Conservation (phyloP, 2,888 invertebrate species). For the Dromius quadrimaculatus region DNA sequence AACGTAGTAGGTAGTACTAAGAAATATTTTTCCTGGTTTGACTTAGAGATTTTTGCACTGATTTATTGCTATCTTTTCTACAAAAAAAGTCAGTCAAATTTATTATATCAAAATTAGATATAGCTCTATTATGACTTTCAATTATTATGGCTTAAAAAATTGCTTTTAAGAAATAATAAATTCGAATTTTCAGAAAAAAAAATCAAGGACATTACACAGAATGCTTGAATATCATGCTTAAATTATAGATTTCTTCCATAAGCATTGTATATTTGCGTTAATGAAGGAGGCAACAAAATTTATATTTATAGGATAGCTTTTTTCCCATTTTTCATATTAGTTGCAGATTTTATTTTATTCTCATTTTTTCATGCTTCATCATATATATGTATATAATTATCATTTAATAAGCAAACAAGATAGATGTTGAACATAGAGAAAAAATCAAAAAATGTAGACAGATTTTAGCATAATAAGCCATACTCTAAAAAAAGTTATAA, state of each 20-base stretch:
- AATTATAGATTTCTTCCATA: not conserved
- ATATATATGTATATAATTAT: constrained; percentile 16
- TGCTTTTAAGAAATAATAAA: not conserved
- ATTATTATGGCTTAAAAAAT: constrained; percentile 26
- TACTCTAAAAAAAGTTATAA: too few relatives aligned
- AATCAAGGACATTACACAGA: constrained; percentile 8
- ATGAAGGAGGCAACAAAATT: constrained; percentile 8
- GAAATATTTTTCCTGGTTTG: constrained; percentile 23
- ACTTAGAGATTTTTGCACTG: constrained; percentile 32
- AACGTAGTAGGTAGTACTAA: constrained; percentile 42
- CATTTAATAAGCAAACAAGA: not conserved
- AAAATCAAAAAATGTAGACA: too few relatives aligned
- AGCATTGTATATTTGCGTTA: constrained; percentile 33
- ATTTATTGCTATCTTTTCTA: constrained; percentile 29
- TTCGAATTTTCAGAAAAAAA: too few relatives aligned
- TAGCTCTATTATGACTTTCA: not conserved
- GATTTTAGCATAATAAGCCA: too few relatives aligned
- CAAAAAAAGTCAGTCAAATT: constrained; percentile 9
- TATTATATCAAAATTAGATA: constrained; percentile 6
- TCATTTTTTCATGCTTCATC: constrained; percentile 10
- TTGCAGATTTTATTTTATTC: constrained; percentile 15
- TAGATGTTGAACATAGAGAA: not conserved
- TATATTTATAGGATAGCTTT: not conserved
- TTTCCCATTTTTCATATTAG: not conserved
- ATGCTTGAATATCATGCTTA: constrained; percentile 18